Evolutionary conservation across 1,140 invertebrate species (phyloP).

Genomic region (Latrodectus geometricus): DNA sequence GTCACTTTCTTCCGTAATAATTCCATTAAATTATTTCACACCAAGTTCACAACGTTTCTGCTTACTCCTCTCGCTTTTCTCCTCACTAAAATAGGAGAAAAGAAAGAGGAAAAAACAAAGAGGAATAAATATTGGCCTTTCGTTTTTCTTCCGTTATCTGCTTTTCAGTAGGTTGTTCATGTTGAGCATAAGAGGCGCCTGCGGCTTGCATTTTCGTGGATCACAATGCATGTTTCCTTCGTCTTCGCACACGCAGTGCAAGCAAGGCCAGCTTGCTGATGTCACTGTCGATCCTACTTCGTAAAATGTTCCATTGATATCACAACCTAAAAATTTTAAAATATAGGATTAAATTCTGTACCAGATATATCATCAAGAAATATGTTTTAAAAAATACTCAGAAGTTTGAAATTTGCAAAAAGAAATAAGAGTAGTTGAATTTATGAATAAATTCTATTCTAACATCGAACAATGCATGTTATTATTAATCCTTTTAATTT

Average conservation of each 20-base stretch:
- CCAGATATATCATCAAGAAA: too few relatives aligned
- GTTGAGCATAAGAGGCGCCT: constrained; percentile 78
- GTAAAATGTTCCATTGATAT: constrained; percentile 84
- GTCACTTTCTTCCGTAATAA: neutral
- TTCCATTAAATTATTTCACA: neutral
- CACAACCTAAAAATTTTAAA: constrained; percentile 75
- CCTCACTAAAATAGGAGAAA: neutral
- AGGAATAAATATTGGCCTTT: neutral
- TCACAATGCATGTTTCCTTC: constrained; percentile 91
- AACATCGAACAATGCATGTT: too few relatives aligned
- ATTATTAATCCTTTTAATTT: too few relatives aligned
- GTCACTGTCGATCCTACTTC: constrained; percentile 84
- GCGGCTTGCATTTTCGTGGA: constrained; percentile 85
- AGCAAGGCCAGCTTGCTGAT: constrained; percentile 88
- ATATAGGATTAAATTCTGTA: too few relatives aligned
- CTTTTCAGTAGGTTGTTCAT: constrained; percentile 63
- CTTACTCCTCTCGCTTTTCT: neutral
- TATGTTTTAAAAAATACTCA: too few relatives aligned
- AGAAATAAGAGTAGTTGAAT: too few relatives aligned
- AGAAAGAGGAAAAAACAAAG: neutral
- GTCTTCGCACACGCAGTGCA: constrained; percentile 82
- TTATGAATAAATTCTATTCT: too few relatives aligned
- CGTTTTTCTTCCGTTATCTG: constrained; percentile 27
- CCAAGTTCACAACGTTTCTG: neutral
- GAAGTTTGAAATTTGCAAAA: too few relatives aligned